phyloP scores from a whole-genome alignment of 2,797 vertebrate species.

The Parauchenoglanis punctatus region DNA sequence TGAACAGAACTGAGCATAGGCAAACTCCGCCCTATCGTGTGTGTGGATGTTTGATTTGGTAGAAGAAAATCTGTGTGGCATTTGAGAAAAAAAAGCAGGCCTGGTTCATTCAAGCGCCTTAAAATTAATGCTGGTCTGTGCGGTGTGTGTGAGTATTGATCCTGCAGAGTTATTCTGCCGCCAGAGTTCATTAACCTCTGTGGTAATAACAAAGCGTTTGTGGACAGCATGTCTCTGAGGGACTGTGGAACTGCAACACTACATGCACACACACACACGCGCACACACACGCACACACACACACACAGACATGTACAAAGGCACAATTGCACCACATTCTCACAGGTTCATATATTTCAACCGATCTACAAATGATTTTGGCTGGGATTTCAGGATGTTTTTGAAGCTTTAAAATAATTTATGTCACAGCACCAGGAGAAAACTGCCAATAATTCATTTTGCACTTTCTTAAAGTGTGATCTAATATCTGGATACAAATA shows the following conservation, averaged over 20 bases:
- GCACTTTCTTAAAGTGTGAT: background rate
- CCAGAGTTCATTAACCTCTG: constrained; percentile 76
- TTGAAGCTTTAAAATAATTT: background rate
- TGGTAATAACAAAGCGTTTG: constrained; percentile 78
- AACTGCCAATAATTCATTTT: background rate
- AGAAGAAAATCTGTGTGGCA: background rate
- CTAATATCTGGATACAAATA: background rate
- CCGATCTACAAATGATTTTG: background rate
- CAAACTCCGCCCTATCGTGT: background rate
- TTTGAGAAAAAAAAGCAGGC: background rate
- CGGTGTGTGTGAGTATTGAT: constrained; percentile 69
- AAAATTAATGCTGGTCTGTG: constrained; percentile 17
- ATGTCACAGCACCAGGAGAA: background rate
- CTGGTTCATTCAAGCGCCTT: constrained; percentile 9
- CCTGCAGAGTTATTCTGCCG: constrained; percentile 56
- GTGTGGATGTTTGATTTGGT: background rate
- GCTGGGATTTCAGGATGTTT: background rate
- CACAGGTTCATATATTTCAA: background rate
- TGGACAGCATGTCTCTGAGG: constrained; percentile 70
- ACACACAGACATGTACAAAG: background rate
- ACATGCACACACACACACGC: background rate
- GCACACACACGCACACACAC: constrained; percentile 7
- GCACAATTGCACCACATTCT: background rate
- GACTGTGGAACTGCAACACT: constrained; percentile 50
- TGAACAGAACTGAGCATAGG: background rate